Evolutionary conservation across 2,113 vertebrate species (phyloP), one percentile per base, ranked within the genome.

Genomic region (Aplodontia rufa): DNA sequence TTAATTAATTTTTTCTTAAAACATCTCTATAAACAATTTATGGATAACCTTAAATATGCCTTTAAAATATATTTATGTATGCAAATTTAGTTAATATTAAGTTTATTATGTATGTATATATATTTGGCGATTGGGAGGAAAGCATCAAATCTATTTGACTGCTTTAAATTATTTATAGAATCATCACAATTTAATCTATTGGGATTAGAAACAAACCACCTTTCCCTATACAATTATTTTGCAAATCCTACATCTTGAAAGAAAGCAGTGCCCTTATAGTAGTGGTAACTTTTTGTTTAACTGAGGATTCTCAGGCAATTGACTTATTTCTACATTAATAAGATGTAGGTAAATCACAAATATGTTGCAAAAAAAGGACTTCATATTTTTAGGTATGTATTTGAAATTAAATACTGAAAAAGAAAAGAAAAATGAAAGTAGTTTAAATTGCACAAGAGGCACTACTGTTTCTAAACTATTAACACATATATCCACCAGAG

Each of bases 401-500:
- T 42, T 96, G 78, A 94, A 81, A 78, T 93, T 62, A 87, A 92
- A 51, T 75, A 79, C 14, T 7, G 58, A 55, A 71, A 40, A 32
- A 47, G 14, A 13, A 3, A 8, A 51, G 47, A 26, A 47, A 24
- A 8, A 16, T n/a, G n/a, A 82, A 62, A 82, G 2, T 32, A 66
- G 17, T 66, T 91, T 79, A 69, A 91, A 83, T 93, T 91, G 92
- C 26, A 30, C 71, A 86, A 88, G 47, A 66, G 40, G 28, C 49
- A 64, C 17, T 60, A 42, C 72, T 79, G 37, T 62, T 93, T 94
- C 55, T 89, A 66, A 85, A 92, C 22, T 90, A 71, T 74, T 96
- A 92, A 90, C 30, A 49, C 96, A 81, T 87, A 88, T 93, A 96
- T 98, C 98, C 98, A 98, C 96, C 95, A 99, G 98, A 97, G 98